A percentile compares a stretch with the other conserved stretches of the same genome.
Evolutionary conservation across 2,113 vertebrate genomes (phyloP).

Genomic region (Mustela nigripes): DNA sequence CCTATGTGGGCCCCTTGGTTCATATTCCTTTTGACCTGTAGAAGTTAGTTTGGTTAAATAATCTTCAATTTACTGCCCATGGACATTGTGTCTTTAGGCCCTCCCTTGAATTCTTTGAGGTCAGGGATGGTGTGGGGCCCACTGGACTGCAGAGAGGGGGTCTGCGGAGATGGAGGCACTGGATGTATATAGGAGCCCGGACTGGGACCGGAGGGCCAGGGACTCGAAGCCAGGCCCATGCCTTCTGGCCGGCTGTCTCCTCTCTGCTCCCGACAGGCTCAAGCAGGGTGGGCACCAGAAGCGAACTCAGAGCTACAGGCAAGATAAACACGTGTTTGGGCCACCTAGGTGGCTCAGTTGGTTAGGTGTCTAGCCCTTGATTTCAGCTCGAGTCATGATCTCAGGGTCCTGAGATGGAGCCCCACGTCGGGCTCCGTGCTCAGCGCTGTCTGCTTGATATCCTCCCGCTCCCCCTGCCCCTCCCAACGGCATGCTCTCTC

Average conservation of each 20-base stretch:
- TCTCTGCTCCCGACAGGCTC: background rate
- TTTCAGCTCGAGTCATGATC: too few relatives aligned
- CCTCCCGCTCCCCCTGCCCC: too few relatives aligned
- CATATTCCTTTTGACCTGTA: background rate
- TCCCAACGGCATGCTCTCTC: too few relatives aligned
- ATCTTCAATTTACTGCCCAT: background rate
- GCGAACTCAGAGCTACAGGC: background rate
- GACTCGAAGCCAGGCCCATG: fast-evolving
- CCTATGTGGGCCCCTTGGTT: background rate
- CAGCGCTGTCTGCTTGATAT: too few relatives aligned
- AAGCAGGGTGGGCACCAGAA: background rate
- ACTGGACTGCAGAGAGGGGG: background rate
- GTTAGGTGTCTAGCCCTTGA: too few relatives aligned
- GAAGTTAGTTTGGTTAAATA: background rate
- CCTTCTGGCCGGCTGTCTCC: background rate
- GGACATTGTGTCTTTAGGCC: background rate
- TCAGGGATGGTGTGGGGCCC: background rate
- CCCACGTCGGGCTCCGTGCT: too few relatives aligned
- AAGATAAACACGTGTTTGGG: background rate
- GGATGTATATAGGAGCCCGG: background rate
- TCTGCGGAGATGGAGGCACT: background rate
- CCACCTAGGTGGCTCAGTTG: too few relatives aligned
- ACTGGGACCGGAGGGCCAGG: background rate
- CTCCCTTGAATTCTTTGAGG: background rate
- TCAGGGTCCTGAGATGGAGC: too few relatives aligned